Evolutionary conservation across 2,797 vertebrate species (phyloP).

Genomic region (Cirrhinus molitorella): DNA sequence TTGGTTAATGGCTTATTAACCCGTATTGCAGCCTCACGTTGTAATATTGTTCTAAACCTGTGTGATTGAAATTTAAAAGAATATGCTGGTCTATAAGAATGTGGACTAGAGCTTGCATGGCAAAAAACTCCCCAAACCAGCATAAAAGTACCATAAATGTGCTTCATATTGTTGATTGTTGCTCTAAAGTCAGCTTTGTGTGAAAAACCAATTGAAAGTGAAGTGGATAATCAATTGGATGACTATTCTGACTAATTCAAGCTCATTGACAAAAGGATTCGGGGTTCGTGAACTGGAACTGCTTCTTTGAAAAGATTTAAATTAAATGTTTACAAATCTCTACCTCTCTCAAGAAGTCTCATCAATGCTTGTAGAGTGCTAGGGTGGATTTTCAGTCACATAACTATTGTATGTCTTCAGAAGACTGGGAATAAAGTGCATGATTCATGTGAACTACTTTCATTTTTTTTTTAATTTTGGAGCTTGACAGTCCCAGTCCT

Average conservation of each 20-base stretch:
- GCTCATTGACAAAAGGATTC: neutral
- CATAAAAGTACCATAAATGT: neutral
- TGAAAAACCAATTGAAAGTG: neutral
- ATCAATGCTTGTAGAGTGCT: neutral
- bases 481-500: neutral
- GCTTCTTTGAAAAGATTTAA: neutral
- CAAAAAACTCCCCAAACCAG: neutral
- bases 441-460: constrained; percentile 14
- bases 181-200: neutral
- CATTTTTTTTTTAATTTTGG: neutral
- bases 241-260: neutral
- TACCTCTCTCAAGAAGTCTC: neutral
- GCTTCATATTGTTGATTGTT: neutral
- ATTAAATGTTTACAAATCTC: neutral
- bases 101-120: neutral
- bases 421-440: neutral
- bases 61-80: neutral
- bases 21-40: neutral
- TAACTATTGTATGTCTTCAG: neutral
- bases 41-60: neutral
- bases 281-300: neutral
- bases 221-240: neutral
- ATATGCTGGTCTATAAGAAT: neutral
- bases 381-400: neutral
- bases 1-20: constrained; percentile 34